These are phyloP conservation scores for Pocillopora meandrina DNA, from an alignment of 92 coral and sea anemone species.

Conservation along the genomic window DNA sequence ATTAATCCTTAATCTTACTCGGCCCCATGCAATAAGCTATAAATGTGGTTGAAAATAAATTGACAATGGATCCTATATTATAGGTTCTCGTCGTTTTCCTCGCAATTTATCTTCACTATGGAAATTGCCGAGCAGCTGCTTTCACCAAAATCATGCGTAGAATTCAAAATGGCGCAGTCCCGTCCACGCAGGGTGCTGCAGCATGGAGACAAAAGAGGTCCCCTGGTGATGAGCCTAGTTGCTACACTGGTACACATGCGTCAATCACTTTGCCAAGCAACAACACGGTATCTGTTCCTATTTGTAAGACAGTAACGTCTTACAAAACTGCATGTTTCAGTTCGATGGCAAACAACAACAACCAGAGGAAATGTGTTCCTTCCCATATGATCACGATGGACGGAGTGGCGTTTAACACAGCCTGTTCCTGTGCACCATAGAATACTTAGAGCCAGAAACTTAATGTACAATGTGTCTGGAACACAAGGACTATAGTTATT, in stretches of 20 bases:
- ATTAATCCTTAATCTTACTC: too few species aligned
- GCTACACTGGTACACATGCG: too few species aligned
- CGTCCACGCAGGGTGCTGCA: too few species aligned
- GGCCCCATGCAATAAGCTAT: too few species aligned
- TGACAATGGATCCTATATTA: background rate
- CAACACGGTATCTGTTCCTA: too few species aligned
- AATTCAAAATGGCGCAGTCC: background rate
- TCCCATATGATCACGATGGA: background rate
- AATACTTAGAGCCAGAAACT: background rate
- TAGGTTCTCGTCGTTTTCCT: constrained; percentile 3
- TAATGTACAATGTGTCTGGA: background rate
- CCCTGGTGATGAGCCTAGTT: too few species aligned
- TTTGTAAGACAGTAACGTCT: too few species aligned
- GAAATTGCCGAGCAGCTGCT: background rate
- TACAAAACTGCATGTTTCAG: too few species aligned
- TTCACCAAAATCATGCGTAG: background rate
- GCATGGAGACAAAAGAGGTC: background rate
- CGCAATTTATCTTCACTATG: background rate
- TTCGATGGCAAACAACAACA: too few species aligned
- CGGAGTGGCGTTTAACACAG: background rate
- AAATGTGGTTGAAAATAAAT: background rate
- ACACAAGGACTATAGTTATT: background rate
- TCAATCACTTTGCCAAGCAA: too few species aligned
- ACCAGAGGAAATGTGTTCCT: too few species aligned
- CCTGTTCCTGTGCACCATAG: background rate